Evolutionary conservation across 2,113 vertebrate species (phyloP), one percentile per base, ranked within the genome.

Genomic region (Symphodus melops): DNA sequence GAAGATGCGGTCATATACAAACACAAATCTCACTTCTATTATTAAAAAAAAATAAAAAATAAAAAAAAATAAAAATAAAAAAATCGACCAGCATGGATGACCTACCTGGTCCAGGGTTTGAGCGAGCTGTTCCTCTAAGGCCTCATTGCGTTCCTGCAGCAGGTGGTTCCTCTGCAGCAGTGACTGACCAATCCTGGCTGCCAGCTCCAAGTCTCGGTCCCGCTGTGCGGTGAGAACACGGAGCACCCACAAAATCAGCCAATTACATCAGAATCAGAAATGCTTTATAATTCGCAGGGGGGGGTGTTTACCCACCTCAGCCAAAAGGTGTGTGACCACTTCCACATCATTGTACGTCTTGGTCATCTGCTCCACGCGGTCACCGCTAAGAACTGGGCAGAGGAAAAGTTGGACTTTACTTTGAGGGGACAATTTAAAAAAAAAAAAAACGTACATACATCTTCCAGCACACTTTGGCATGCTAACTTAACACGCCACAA

Each of bases 181-280:
- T 1, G 97, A 98, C 90, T 99, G 97, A 46, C 98, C 98, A 79
- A 99, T 98, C 44, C 98, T 96, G 49, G 98, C 98, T 7, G 98
- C 98, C 70, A 99, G 89, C 85, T 99, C 98, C 91, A 99, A 91
- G 90, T 99, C 97, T 58, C 96, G 95, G 91, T 99, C 97, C 49
- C 96, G 95, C 98, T 99, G 93, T 20, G 25, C 55, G 80, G 81
- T 21, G 0, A 82, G 3, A 75, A 23, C 11, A 53, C n/a, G 53
- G n/a, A 23, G 25, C 9, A 58, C 25, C 19, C 25, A 39, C 25
- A 39, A 20, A 16, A 25, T 86, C 25, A 19, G 21, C 41, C 10
- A 60, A 81, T 76, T 5, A n/a, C n/a, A n/a, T n/a, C n/a, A n/a
- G n/a, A n/a, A 33, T 33, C 28, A 33, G 4, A 33, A 33, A 33